A percentile compares a stretch with the other conserved stretches of the same genome.
These are phyloP conservation scores for Choreutis nemorana DNA, from an alignment of 2,888 invertebrate genomes.

Conservation along the genomic window DNA sequence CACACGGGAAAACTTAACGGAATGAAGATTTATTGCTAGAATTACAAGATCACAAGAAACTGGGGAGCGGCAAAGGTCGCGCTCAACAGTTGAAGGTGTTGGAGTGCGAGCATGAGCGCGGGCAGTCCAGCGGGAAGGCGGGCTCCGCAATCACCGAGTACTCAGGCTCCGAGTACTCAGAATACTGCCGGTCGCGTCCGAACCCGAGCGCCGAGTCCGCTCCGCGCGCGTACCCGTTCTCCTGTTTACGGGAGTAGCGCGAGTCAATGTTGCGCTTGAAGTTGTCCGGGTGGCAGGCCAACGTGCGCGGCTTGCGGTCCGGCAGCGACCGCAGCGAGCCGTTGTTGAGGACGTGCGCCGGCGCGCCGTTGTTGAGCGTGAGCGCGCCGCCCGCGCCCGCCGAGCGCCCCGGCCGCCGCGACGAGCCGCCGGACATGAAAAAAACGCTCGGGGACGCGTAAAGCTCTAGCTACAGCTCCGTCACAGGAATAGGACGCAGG, in stretches of 20 bases:
- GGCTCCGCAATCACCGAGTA: constrained; percentile 58
- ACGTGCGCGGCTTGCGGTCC: constrained; percentile 54
- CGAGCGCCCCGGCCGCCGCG: constrained; percentile 58
- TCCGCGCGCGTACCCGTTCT: constrained; percentile 57
- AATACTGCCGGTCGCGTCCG: constrained; percentile 37
- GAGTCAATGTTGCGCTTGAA: constrained; percentile 59
- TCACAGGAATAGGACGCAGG: constrained; percentile 80
- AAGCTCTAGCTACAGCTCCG: constrained; percentile 96
- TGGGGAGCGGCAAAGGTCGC: constrained; percentile 28
- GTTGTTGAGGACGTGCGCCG: constrained; percentile 58
- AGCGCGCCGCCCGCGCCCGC: constrained; percentile 67
- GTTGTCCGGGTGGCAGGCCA: constrained; percentile 55
- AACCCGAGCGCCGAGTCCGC: constrained; percentile 54
- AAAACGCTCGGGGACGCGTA: constrained; percentile 88
- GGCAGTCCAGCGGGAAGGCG: constrained; percentile 35
- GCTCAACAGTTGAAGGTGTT: constrained; percentile 65
- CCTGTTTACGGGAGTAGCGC: constrained; percentile 59
- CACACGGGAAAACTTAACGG: constrained; percentile 56
- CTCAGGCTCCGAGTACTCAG: constrained; percentile 57
- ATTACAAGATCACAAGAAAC: constrained; percentile 64
- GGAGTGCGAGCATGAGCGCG: constrained; percentile 52
- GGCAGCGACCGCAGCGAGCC: constrained; percentile 57
- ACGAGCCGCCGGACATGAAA: constrained; percentile 73
- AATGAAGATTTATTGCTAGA: constrained; percentile 67
- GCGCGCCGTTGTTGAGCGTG: constrained; percentile 61